Conservation (phyloP, 2,113 vertebrate species). For the Guaruba guarouba region DNA sequence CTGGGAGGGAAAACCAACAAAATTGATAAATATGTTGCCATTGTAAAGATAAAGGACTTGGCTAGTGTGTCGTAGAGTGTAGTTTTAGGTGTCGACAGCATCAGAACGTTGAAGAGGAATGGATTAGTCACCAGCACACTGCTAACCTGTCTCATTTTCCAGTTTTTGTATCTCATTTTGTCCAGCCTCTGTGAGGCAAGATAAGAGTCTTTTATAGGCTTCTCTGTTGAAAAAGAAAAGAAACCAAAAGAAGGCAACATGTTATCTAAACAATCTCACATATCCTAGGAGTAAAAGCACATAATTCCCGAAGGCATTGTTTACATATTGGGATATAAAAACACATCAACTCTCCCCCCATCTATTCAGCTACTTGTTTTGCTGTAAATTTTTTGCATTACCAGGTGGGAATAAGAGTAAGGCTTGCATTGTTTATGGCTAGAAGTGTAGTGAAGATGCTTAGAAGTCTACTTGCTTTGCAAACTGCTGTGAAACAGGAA, state of each 20-base stretch:
- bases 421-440: background rate
- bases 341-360: background rate
- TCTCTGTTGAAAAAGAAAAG: conserved; percentile 75
- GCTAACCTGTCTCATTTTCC: conserved; percentile 75
- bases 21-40: background rate
- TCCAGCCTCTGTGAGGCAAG: conserved; percentile 83
- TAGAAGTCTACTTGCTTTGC: background rate
- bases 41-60: background rate
- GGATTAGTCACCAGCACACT: background rate
- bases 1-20: background rate
- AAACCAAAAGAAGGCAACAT: background rate
- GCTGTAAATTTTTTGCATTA: background rate
- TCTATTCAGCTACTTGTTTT: background rate
- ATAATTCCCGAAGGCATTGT: background rate
- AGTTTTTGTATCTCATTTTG: conserved; percentile 87
- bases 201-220: conserved; percentile 87
- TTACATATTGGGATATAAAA: background rate
- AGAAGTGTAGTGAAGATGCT: background rate
- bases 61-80: background rate
- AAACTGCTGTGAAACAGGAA: background rate
- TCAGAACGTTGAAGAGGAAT: background rate
- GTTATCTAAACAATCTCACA: background rate
- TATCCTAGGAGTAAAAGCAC: background rate
- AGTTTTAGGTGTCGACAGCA: background rate
- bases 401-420: background rate